Base-by-base conservation (phyloP, 2,888 invertebrate genomes). In the Phyllotreta cruciferae region DNA sequence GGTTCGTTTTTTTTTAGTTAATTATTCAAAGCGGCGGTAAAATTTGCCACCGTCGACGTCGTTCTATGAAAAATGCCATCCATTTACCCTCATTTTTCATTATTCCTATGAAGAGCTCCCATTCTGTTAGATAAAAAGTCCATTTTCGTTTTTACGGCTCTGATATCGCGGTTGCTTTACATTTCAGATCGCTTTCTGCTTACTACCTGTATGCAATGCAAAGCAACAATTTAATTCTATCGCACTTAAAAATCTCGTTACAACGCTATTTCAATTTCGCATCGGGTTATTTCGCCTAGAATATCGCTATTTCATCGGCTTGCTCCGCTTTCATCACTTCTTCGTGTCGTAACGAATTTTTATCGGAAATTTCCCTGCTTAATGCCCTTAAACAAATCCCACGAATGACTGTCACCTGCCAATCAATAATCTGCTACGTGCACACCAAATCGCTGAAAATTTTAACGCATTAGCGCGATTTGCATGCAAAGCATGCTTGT, bases 1-100 rank as follows among this genome's bases (percentile, higher is more conserved):
- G 9, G 39, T 39, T 38, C 35, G 41, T 35, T 50, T 58, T 50
- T n/a, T 49, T 58, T 50, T 6, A 41, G 58, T 60, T 60, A 60
- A 60, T 60, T 60, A 60, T 60, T 60, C 52, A 60, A 52, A 42
- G 24, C 44, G 14, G 52, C 37, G 24, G 53, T 60, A 60, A 60
- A 60, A 60, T 60, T 60, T 60, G 60, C 52, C 52, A 60, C 44
- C 42, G 52, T 13, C 37, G 50, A 39, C 60, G 52, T 60, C 50
- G 50, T 49, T 49, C 52, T 44, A 37, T 60, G 44, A 60, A 60
- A 52, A 60, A 53, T 52, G 39, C n/a, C 44, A 35, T 14, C 44
- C 36, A 53, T 60, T 44, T 44, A 13, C 60, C 24, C 42, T 34
- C 44, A 44, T 60, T 60, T 60, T 60, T 53, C 60, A 60, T 60